Evolutionary conservation across 2,888 invertebrate genomes (phyloP).

Genomic region (Aphodius granarius): DNA sequence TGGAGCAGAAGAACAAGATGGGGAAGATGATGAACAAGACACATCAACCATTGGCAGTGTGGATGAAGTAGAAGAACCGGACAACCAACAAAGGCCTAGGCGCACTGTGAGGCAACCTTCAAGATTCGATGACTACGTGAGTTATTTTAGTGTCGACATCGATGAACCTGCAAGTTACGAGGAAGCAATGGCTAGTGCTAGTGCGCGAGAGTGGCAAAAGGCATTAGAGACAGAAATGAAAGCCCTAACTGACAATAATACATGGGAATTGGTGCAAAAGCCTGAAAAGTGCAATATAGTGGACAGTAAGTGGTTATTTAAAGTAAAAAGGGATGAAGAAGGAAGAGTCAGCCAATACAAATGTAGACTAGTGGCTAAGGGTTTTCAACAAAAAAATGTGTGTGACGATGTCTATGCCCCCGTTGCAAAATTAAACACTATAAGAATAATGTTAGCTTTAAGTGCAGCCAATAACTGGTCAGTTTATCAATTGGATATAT

Average conservation of each 20-base stretch:
- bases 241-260: slow-evolving; percentile 5
- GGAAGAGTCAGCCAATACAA: slow-evolving; percentile 15
- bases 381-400: slow-evolving; percentile 17
- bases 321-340: slow-evolving; percentile 15
- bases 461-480: slow-evolving; percentile 16
- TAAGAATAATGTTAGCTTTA: slow-evolving; percentile 16
- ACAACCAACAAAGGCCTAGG: slow-evolving; percentile 1
- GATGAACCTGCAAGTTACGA: slow-evolving; percentile 14
- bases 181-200: slow-evolving; percentile 14
- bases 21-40: not conserved
- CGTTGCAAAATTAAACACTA: slow-evolving; percentile 16
- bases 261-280: not conserved
- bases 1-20: slow-evolving; percentile 4
- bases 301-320: not conserved
- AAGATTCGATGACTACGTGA: slow-evolving; percentile 9
- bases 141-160: slow-evolving; percentile 16
- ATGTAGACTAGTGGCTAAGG: slow-evolving; percentile 16
- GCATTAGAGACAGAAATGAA: slow-evolving; percentile 6
- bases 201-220: slow-evolving; percentile 44
- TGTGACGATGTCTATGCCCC: slow-evolving; percentile 19
- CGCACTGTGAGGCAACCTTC: not conserved
- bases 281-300: not conserved
- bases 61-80: not conserved
- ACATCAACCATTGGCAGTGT: not conserved
- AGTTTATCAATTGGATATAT: slow-evolving; percentile 20